A percentile compares a stretch with the other conserved stretches of the same genome.
Conservation (phyloP, 2,113 vertebrate species). For the Balaeniceps rex region DNA sequence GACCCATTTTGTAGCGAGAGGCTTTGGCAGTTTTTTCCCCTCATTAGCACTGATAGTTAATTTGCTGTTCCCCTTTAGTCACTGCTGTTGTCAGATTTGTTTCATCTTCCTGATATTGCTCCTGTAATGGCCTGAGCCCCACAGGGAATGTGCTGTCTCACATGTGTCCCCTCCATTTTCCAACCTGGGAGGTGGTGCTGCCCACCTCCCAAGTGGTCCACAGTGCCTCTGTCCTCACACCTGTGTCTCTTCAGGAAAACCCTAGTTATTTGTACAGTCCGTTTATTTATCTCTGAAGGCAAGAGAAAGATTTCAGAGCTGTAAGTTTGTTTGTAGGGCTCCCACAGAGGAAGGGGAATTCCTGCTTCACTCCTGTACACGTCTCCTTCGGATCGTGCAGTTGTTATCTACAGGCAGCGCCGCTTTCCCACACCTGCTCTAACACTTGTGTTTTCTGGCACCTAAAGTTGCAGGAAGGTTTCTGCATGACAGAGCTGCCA, state of each 20-base stretch:
- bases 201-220: not conserved
- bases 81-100: not conserved
- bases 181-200: not conserved
- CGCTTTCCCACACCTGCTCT: not conserved
- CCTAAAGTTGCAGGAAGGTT: not conserved
- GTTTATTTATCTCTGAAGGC: not conserved
- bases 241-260: not conserved
- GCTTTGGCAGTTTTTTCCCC: not conserved
- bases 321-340: not conserved
- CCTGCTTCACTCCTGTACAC: not conserved
- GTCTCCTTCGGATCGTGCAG: rapidly evolving
- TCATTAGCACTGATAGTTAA: not conserved
- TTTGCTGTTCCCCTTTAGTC: not conserved
- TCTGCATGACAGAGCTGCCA: not conserved
- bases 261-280: not conserved
- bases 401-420: not conserved
- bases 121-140: not conserved
- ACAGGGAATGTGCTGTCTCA: not conserved
- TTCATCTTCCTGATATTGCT: not conserved
- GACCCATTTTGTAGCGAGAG: not conserved
- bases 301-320: not conserved
- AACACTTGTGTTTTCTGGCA: not conserved
- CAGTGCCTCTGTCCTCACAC: not conserved
- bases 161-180: not conserved
- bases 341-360: not conserved